Evolutionary conservation across 2,797 vertebrate species (phyloP), one percentile per base, ranked within the genome.

Genomic region (Arremon brunneinucha): DNA sequence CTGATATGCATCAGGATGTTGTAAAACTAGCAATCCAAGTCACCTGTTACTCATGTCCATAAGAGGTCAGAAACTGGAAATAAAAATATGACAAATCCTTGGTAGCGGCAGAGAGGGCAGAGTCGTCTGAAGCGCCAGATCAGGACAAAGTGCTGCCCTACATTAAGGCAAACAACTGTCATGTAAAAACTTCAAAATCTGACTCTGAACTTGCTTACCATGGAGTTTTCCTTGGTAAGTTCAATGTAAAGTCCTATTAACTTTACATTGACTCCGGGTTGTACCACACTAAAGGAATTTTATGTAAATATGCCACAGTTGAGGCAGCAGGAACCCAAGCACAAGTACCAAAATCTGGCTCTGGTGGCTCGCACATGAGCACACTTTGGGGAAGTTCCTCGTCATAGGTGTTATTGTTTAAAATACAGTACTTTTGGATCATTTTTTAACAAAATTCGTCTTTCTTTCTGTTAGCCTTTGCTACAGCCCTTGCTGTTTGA

Each of bases 381-480:
- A 32, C 4, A 7, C 0, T 0, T 35, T 56, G 39, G 55, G 50
- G 14, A 60, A 75, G 19, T n/a, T 76, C 23, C 22, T 65, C 10
- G 12, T 41, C 35, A 11, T 47, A 47, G 64, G 11, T 75, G 39
- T 28, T 62, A 18, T 32, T 67, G 16, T 70, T 74, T 56, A 71
- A 68, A 69, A 37, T 30, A 30, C 8, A 37, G 4, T 65, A 12
- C 6, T 8, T 14, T 49, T 81, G 23, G 43, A 34, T 75, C 5
- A 15, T 41, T 72, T 59, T 70, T 67, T 5, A 75, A 64, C 8
- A 5, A 71, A 83, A 49, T 47, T 39, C 0, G 9, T 69, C 9
- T 59, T 82, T 55, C 8, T 43, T 76, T 71, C 16, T 81, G 11
- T 56, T 85, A 60, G 20, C 35, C 30, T 78, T 91, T 83, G 21